Conservation (phyloP, 2,888 invertebrate species). For the Dexiosoma caninum region DNA sequence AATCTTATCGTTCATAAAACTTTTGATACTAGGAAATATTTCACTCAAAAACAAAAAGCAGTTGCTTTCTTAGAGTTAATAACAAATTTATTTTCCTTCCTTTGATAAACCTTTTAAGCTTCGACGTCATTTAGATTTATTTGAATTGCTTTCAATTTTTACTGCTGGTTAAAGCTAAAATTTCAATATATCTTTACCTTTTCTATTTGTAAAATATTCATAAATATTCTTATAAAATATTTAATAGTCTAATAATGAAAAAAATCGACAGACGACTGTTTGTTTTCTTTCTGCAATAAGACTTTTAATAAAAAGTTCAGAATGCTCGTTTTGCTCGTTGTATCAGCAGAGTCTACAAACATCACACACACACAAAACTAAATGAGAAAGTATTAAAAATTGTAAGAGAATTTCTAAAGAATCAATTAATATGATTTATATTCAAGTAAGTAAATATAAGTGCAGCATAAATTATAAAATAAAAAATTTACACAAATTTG, state of each 20-base stretch:
- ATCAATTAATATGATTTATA: slow-evolving; percentile 31
- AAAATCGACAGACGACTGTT: not conserved
- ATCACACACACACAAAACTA: not conserved
- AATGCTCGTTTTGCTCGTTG: not conserved
- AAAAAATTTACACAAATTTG: not conserved
- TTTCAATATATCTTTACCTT: not conserved
- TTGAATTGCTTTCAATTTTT: no score
- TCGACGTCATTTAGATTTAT: no score
- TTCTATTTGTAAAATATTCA: not conserved
- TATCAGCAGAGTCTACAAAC: not conserved
- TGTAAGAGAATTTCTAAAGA: slow-evolving; percentile 30
- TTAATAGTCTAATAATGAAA: not conserved
- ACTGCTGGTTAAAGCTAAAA: no score
- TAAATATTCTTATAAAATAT: not conserved
- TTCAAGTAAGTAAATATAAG: not conserved
- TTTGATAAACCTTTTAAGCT: no score
- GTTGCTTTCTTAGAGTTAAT: no score
- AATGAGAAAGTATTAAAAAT: slow-evolving; percentile 16
- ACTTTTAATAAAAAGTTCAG: not conserved
- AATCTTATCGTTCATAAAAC: no score
- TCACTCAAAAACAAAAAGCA: no score
- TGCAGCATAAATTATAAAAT: not conserved
- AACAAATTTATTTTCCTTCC: no score
- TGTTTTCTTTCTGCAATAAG: not conserved
- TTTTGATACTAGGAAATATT: no score